Percentiles rank a stretch among this genome's conserved stretches.
These are phyloP conservation scores for Incurvaria masculella DNA, from an alignment of 2,888 invertebrate species.

Conservation along the genomic window DNA sequence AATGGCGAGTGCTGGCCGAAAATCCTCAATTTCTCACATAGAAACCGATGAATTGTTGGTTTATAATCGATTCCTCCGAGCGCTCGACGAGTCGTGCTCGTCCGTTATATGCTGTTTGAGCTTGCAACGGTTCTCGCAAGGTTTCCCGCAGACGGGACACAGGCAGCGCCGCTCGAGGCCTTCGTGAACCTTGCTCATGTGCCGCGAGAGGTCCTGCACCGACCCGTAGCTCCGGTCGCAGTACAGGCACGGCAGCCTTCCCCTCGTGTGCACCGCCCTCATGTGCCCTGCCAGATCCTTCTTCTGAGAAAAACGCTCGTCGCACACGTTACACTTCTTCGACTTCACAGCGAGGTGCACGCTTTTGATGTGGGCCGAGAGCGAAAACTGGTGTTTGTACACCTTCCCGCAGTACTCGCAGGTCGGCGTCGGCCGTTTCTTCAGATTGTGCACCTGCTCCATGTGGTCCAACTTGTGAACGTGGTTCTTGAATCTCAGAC, in stretches of 20 bases:
- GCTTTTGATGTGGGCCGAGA: constrained; percentile 14
- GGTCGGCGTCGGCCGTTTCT: neutral
- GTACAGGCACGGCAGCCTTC: constrained; percentile 50
- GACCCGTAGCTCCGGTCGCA: constrained; percentile 55
- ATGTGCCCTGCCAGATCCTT: too few species aligned
- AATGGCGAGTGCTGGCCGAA: too few species aligned
- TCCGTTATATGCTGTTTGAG: neutral
- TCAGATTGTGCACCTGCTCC: too few species aligned
- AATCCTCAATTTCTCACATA: too few species aligned
- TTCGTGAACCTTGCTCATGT: neutral
- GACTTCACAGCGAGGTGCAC: constrained; percentile 42
- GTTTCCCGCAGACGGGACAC: neutral
- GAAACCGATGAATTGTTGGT: too few species aligned
- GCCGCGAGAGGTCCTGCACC: constrained; percentile 17
- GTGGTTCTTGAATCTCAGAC: too few species aligned
- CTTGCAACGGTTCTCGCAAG: neutral
- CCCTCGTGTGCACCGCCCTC: constrained; percentile 22
- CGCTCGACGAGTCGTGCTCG: too few species aligned
- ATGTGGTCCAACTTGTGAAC: too few species aligned
- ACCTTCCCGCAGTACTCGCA: neutral
- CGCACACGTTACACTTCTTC: constrained; percentile 43
- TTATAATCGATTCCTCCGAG: too few species aligned
- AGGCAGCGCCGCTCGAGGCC: neutral
- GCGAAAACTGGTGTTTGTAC: neutral
- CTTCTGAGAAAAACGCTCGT: constrained; percentile 36